Evolutionary conservation across 1,140 invertebrate species (phyloP).

Genomic region (Tetranychus cinnabarinus): DNA sequence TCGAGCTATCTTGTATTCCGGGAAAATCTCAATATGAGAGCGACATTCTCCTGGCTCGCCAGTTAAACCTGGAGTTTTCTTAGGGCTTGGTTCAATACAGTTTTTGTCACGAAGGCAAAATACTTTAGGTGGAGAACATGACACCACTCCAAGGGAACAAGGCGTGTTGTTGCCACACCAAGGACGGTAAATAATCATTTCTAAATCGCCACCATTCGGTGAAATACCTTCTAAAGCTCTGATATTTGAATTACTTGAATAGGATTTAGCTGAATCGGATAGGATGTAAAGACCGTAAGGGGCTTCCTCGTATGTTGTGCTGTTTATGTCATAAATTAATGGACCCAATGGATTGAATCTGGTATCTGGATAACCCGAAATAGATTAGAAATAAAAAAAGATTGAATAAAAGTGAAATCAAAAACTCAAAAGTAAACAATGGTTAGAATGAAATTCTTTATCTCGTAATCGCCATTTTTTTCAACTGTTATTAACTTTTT

Average conservation of each 20-base stretch:
- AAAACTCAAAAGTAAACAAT: background rate
- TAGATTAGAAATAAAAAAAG: too few relatives aligned
- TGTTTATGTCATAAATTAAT: background rate
- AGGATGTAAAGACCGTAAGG: background rate
- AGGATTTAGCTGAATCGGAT: background rate
- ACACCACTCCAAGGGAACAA: background rate
- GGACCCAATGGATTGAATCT: background rate
- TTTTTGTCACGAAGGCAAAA: background rate
- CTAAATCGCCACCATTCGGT: conserved; percentile 2
- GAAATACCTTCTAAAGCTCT: conserved; percentile 10
- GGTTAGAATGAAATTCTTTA: background rate
- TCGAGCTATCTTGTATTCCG: background rate
- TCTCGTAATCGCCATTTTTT: background rate
- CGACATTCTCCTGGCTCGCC: background rate
- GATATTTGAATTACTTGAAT: conserved; percentile 1
- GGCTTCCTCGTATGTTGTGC: background rate
- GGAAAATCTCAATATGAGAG: background rate
- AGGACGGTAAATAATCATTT: conserved; percentile 3
- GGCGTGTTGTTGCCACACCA: background rate
- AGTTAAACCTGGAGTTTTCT: background rate
- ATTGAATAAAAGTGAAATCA: background rate
- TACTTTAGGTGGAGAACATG: background rate
- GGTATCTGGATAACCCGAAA: background rate
- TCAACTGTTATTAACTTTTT: background rate
- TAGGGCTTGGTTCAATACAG: background rate